Evolutionary conservation across 2,113 vertebrate species (phyloP).

Genomic region (Hypanus sabinus): DNA sequence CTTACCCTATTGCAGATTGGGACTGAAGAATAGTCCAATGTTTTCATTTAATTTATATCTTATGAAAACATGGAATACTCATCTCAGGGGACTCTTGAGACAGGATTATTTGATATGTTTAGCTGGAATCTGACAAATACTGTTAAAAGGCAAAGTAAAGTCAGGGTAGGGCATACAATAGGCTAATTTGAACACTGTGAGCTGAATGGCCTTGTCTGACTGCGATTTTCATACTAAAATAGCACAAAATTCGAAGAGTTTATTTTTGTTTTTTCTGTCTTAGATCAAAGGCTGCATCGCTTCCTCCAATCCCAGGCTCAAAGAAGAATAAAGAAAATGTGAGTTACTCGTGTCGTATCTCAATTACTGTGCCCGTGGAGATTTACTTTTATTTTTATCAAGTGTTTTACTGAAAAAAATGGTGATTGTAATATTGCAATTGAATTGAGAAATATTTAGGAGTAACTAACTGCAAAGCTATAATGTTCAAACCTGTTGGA

Average conservation of each 20-base stretch:
- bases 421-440: not conserved
- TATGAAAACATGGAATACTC: not conserved
- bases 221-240: not conserved
- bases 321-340: slow-evolving; percentile 79
- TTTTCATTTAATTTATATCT: not conserved
- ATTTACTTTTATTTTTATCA: not conserved
- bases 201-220: not conserved
- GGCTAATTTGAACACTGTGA: not conserved
- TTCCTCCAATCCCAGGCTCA: slow-evolving; percentile 74
- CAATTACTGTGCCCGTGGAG: not conserved
- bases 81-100: not conserved
- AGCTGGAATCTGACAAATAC: not conserved
- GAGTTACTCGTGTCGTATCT: slow-evolving; percentile 51
- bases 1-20: not conserved
- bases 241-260: not conserved
- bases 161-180: not conserved
- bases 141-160: not conserved
- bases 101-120: too few relatives aligned
- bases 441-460: not conserved
- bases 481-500: not conserved
- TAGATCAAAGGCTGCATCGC: slow-evolving; percentile 76
- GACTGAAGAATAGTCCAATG: not conserved
- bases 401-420: slow-evolving; percentile 6
- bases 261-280: not conserved
- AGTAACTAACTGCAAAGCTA: not conserved